These are phyloP conservation scores for Galagoides demidoff DNA, from an alignment of 2,797 vertebrate species.

Conservation along the genomic window DNA sequence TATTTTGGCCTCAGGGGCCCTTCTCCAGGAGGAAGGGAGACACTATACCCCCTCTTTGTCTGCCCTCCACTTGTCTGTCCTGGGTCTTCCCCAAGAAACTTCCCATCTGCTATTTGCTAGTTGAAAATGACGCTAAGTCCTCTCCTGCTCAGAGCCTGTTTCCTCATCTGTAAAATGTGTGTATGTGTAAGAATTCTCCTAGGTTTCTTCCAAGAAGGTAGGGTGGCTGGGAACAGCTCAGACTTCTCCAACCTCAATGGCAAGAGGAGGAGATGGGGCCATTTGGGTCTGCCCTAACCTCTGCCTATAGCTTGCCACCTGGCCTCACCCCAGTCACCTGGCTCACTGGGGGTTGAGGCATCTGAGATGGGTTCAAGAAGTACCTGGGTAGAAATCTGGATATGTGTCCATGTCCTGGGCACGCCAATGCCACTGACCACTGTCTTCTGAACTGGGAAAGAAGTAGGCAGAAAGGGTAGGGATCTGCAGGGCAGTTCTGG, in stretches of 20 bases:
- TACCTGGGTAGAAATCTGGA: not conserved
- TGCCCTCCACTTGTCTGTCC: not conserved
- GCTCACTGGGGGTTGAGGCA: not conserved
- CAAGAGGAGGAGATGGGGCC: not conserved
- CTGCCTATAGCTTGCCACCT: not conserved
- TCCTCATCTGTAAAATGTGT: constrained; percentile 14
- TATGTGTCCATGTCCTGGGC: not conserved
- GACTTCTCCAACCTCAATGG: not conserved
- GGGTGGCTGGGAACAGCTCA: not conserved
- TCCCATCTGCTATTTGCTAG: not conserved
- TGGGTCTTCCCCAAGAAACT: not conserved
- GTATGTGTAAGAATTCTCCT: not conserved
- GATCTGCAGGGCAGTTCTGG: not conserved
- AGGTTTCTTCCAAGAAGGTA: not conserved
- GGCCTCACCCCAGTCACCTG: not conserved
- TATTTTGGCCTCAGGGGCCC: not conserved
- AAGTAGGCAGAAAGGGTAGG: not conserved
- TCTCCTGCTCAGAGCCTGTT: not conserved
- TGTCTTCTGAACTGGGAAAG: not conserved
- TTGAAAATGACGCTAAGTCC: not conserved
- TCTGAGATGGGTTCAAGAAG: not conserved
- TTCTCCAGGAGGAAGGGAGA: not conserved
- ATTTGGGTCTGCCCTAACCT: not conserved
- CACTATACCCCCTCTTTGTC: too few species aligned
- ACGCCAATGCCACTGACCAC: not conserved